A percentile compares a stretch with the other conserved stretches of the same genome.
phyloP scores from a whole-genome alignment of 2,797 vertebrate genomes.

The Otus scops region DNA sequence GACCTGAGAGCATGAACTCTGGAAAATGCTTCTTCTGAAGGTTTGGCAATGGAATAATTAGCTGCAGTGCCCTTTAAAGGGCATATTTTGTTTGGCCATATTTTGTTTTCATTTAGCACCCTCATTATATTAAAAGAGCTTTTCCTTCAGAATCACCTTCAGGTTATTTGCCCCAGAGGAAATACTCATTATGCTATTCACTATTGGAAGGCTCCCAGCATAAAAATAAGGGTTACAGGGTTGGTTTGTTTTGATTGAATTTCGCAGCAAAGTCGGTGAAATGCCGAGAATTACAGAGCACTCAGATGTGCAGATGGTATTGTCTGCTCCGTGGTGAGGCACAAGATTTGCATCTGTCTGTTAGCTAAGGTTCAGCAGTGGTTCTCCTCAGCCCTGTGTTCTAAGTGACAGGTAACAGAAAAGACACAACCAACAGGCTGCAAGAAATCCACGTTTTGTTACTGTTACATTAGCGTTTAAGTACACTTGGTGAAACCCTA shows the following conservation, averaged over 20 bases:
- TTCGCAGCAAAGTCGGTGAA: background rate
- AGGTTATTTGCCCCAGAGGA: background rate
- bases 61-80: background rate
- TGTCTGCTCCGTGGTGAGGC: background rate
- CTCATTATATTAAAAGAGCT: background rate
- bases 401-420: slow-evolving; percentile 5
- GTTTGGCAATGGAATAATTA: background rate
- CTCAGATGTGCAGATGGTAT: background rate
- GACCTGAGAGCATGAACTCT: background rate
- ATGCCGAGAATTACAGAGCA: background rate
- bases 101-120: background rate
- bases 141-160: background rate
- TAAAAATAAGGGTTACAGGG: background rate
- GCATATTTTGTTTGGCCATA: background rate
- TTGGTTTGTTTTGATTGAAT: background rate
- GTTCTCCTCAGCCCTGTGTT: background rate
- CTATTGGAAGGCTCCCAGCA: background rate
- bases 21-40: background rate
- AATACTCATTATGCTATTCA: background rate
- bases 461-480: background rate
- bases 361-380: background rate
- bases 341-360: slow-evolving; percentile 9
- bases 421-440: background rate
- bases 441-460: background rate
- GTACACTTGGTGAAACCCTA: background rate